phyloP scores from a whole-genome alignment of 2,113 vertebrate genomes.

The Cryptotis parvus region DNA sequence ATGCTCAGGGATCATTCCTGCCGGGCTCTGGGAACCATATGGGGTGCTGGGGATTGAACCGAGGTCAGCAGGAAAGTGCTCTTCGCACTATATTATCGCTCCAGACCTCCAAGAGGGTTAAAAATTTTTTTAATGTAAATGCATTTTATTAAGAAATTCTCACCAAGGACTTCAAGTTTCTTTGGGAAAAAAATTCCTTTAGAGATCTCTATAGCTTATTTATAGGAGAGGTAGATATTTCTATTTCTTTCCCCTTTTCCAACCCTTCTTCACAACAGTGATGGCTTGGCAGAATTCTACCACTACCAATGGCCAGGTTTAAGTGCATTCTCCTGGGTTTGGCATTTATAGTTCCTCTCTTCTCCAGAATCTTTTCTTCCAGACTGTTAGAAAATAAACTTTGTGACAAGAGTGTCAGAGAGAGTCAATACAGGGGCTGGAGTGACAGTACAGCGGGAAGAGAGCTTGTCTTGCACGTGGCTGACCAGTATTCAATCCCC shows the following conservation, averaged over 20 bases:
- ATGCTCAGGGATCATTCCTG: no score
- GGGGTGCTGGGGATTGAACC: no score
- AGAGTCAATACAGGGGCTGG: not conserved
- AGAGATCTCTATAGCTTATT: not conserved
- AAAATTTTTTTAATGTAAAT: conserved; percentile 84
- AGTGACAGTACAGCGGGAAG: no score
- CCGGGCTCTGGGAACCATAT: no score
- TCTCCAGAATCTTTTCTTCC: conserved; percentile 51
- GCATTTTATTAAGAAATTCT: conserved; percentile 75
- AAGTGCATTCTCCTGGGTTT: not conserved
- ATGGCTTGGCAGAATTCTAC: conserved; percentile 34
- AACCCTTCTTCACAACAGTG: conserved; percentile 50
- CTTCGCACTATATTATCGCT: no score
- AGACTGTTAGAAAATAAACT: not conserved
- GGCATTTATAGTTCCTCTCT: conserved; percentile 65
- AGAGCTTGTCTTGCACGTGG: no score
- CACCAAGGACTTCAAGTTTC: conserved; percentile 63
- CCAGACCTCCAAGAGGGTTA: no score
- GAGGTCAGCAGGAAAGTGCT: no score
- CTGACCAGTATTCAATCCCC: no score
- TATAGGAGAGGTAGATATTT: conserved; percentile 70
- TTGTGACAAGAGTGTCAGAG: not conserved
- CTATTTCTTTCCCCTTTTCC: conserved; percentile 63
- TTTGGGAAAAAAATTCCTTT: conserved; percentile 33
- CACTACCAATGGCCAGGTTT: conserved; percentile 58